Percentiles rank a stretch among this genome's conserved stretches.
Conservation (phyloP, 2,113 vertebrate species). For the Boulengeromyrus knoepffleri region DNA sequence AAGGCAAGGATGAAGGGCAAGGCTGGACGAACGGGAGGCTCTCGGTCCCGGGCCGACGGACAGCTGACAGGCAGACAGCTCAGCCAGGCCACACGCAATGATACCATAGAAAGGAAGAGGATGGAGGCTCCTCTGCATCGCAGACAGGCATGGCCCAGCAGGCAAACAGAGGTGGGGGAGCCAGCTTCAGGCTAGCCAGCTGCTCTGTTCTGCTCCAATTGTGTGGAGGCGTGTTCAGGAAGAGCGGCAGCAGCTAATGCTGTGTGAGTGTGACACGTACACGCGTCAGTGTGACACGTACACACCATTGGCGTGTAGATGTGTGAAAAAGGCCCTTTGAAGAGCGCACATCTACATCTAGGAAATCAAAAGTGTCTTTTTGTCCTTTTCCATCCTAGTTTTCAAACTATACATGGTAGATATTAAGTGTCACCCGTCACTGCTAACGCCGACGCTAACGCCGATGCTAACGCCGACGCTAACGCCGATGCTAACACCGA, state of each 20-base stretch:
- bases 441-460: neutral
- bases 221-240: neutral
- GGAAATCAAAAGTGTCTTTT: neutral
- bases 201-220: neutral
- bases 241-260: neutral
- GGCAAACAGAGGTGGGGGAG: neutral
- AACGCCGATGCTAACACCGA: too few species aligned
- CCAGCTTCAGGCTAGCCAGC: neutral
- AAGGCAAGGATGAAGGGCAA: slow-evolving; percentile 54
- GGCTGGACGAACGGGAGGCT: neutral
- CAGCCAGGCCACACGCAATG: neutral
- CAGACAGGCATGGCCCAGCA: neutral
- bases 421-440: neutral
- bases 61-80: neutral
- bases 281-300: neutral
- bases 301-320: neutral
- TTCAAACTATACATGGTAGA: neutral
- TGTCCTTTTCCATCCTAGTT: neutral
- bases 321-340: neutral
- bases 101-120: neutral
- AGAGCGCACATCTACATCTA: neutral
- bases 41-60: neutral
- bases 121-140: neutral
- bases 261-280: neutral
- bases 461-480: too few species aligned